Conservation (phyloP, 2,797 vertebrate species). For the Tragelaphus eurycerus region DNA sequence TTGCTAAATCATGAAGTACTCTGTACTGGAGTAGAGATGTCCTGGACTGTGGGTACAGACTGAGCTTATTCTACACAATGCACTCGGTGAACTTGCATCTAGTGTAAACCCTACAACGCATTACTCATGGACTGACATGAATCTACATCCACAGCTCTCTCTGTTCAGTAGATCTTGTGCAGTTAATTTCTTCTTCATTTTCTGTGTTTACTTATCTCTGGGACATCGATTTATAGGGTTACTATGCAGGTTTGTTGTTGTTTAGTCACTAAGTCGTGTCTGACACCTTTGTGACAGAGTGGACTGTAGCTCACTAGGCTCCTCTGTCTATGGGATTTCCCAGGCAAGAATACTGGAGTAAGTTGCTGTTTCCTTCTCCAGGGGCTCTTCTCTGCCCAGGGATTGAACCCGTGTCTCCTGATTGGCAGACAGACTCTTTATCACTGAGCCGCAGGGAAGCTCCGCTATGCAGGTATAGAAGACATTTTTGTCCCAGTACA, state of each 20-base stretch:
- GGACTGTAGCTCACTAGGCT: not conserved
- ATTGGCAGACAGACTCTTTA: not conserved
- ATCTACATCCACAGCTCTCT: constrained; percentile 41
- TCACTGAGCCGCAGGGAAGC: not conserved
- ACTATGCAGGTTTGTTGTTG: not conserved
- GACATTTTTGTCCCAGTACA: not conserved
- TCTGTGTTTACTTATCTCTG: constrained; percentile 42
- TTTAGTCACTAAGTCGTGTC: not conserved
- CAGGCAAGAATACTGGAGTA: not conserved
- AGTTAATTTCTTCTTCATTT: not conserved
- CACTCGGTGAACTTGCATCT: constrained; percentile 60
- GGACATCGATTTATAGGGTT: not conserved
- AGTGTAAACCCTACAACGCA: not conserved
- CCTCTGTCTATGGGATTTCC: not conserved
- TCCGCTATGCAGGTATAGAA: not conserved
- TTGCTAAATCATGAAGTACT: constrained; percentile 76
- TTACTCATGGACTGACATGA: constrained; percentile 61
- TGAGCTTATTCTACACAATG: constrained; percentile 53
- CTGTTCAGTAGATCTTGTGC: constrained; percentile 21
- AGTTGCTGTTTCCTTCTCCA: not conserved
- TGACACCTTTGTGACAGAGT: not conserved
- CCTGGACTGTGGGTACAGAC: constrained; percentile 64
- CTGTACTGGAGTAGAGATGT: constrained; percentile 60
- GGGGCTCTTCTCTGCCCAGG: not conserved
- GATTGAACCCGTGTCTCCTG: rapidly evolving